These are phyloP conservation scores for Napeogenes sylphis DNA, from an alignment of 2,888 invertebrate genomes.

Conservation along the genomic window DNA sequence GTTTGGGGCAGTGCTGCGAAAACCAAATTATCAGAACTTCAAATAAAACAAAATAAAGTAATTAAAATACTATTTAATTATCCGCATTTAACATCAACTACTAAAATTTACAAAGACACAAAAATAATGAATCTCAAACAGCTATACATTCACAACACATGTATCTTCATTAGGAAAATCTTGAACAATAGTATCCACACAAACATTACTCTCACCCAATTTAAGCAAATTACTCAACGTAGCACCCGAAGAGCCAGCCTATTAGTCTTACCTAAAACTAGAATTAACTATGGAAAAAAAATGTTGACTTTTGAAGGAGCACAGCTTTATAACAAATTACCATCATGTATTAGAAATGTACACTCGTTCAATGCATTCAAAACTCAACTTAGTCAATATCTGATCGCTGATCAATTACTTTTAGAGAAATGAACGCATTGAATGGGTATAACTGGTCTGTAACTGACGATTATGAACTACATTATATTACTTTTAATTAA, in stretches of 20 bases:
- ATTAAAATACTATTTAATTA: constrained; percentile 23
- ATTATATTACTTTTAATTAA: too few relatives aligned
- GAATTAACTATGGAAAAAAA: too few relatives aligned
- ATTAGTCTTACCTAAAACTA: too few relatives aligned
- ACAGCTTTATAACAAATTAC: too few relatives aligned
- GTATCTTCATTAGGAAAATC: not conserved
- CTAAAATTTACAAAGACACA: not conserved
- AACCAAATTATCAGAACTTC: constrained; percentile 9
- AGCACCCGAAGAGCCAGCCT: not conserved
- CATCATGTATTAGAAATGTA: too few relatives aligned
- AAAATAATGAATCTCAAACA: not conserved
- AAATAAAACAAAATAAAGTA: constrained; percentile 22
- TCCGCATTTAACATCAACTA: constrained; percentile 17
- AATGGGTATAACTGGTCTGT: too few relatives aligned
- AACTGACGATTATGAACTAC: too few relatives aligned
- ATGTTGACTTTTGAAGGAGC: too few relatives aligned
- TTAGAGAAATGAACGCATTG: too few relatives aligned
- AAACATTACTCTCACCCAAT: not conserved
- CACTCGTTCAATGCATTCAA: too few relatives aligned
- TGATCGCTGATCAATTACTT: too few relatives aligned
- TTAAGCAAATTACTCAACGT: not conserved
- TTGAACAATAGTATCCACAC: not conserved
- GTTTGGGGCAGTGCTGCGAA: constrained; percentile 20
- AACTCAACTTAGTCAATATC: too few relatives aligned
- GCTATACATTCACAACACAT: not conserved